Conservation (phyloP, 2,113 vertebrate species). For the Colinus virginianus region DNA sequence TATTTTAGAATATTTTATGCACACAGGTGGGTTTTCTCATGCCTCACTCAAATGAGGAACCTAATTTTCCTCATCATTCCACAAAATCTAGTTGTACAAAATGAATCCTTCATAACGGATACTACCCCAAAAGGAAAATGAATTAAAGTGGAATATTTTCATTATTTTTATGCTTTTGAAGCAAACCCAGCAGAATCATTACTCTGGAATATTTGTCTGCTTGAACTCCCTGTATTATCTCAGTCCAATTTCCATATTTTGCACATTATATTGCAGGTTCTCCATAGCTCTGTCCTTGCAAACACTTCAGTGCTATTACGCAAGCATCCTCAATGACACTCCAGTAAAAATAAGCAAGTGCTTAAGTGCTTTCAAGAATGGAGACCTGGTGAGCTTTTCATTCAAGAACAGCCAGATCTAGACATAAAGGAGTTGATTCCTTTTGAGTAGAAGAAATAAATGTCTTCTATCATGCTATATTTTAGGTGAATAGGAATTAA, state of each 20-base stretch:
- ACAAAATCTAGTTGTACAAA: neutral
- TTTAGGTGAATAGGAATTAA: conserved; percentile 11
- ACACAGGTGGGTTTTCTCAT: neutral
- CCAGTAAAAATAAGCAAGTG: conserved; percentile 24
- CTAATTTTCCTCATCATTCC: neutral
- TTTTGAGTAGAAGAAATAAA: neutral
- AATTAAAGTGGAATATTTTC: neutral
- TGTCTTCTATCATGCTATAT: neutral
- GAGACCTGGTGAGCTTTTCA: conserved; percentile 1
- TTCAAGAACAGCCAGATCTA: conserved; percentile 35
- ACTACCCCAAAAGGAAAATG: neutral
- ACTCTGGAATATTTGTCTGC: neutral
- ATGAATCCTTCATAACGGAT: neutral
- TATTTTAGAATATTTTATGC: neutral
- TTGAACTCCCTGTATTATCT: neutral
- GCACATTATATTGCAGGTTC: neutral
- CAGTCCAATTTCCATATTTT: neutral
- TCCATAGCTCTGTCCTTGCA: neutral
- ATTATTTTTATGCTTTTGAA: neutral
- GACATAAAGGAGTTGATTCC: conserved; percentile 6
- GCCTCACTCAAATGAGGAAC: neutral
- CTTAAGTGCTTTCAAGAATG: conserved; percentile 40
- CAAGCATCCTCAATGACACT: conserved; percentile 14
- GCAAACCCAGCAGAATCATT: neutral
- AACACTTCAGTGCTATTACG: neutral